Percentiles rank a stretch among this genome's conserved stretches.
These are phyloP conservation scores for Montifringilla adamsi DNA, from an alignment of 2,113 vertebrate genomes.

Conservation along the genomic window DNA sequence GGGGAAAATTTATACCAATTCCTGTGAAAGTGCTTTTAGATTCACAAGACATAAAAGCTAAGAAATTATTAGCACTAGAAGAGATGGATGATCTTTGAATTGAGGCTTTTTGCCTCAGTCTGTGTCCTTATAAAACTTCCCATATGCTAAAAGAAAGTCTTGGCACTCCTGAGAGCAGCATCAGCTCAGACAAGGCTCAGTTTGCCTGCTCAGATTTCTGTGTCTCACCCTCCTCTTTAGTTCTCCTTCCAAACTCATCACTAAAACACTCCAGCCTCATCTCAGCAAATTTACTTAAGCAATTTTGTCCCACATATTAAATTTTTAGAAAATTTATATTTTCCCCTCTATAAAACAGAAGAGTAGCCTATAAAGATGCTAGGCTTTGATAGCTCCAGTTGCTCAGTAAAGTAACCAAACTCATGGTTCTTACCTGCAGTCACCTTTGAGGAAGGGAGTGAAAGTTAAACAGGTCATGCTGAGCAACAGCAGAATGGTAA, in stretches of 20 bases:
- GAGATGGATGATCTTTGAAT: slow-evolving; percentile 3
- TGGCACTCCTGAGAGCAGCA: neutral
- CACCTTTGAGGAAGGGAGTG: neutral
- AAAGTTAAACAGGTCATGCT: neutral
- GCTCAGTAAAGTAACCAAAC: neutral
- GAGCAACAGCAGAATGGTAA: neutral
- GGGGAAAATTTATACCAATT: neutral
- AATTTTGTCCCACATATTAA: neutral
- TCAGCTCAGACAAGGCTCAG: neutral
- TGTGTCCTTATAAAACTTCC: neutral
- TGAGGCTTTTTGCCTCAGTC: neutral
- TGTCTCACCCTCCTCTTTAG: neutral
- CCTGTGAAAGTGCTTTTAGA: slow-evolving; percentile 6
- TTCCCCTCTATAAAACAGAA: neutral
- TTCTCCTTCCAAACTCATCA: neutral
- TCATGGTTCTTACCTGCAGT: neutral
- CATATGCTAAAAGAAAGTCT: neutral
- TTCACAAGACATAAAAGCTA: neutral
- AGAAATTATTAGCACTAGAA: neutral
- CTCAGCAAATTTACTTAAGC: neutral
- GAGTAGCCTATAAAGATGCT: neutral
- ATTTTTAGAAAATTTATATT: neutral
- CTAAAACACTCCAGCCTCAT: neutral
- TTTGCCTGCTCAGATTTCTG: neutral
- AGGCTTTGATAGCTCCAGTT: neutral